A percentile compares a stretch with the other conserved stretches of the same genome.
These are phyloP conservation scores for Thecocarcelia acutangulata DNA, from an alignment of 2,888 invertebrate species.

Conservation along the genomic window DNA sequence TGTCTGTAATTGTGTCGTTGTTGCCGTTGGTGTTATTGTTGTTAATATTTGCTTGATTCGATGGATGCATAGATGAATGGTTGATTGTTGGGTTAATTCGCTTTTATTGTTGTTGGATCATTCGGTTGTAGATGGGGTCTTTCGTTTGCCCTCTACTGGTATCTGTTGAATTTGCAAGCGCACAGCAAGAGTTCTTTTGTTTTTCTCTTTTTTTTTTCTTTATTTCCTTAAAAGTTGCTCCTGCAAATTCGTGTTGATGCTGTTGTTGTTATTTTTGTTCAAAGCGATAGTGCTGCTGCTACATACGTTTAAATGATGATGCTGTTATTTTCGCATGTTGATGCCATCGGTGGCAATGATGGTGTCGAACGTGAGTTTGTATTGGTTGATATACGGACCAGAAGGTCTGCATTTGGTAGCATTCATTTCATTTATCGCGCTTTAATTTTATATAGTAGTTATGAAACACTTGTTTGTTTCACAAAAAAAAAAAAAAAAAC, in stretches of 20 bases:
- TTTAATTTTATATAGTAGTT: slow-evolving; percentile 43
- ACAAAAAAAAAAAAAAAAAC: slow-evolving; percentile 23
- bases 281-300: slow-evolving; percentile 19
- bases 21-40: neutral
- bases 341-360: slow-evolving; percentile 31
- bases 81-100: slow-evolving; percentile 42
- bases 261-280: slow-evolving; percentile 33
- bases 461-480: slow-evolving; percentile 50
- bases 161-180: slow-evolving; percentile 56
- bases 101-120: slow-evolving; percentile 1
- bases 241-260: slow-evolving; percentile 31
- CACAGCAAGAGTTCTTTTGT: slow-evolving; percentile 55
- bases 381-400: slow-evolving; percentile 46
- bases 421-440: slow-evolving; percentile 44
- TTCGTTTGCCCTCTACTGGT: slow-evolving; percentile 16
- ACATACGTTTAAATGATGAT: slow-evolving; percentile 6
- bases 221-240: slow-evolving; percentile 30
- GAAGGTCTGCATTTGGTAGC: slow-evolving; percentile 23
- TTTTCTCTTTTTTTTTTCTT: slow-evolving; percentile 43
- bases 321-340: slow-evolving; percentile 30
- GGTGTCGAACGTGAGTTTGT: slow-evolving; percentile 64
- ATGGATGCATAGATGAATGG: slow-evolving; percentile 21
- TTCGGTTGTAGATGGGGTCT: slow-evolving; percentile 7
- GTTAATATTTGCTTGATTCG: slow-evolving; percentile 42
- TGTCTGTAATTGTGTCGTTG: slow-evolving; percentile 1